Evolutionary conservation across 2,888 invertebrate genomes (phyloP).

Genomic region (Drosophila nr. perissopoda): DNA sequence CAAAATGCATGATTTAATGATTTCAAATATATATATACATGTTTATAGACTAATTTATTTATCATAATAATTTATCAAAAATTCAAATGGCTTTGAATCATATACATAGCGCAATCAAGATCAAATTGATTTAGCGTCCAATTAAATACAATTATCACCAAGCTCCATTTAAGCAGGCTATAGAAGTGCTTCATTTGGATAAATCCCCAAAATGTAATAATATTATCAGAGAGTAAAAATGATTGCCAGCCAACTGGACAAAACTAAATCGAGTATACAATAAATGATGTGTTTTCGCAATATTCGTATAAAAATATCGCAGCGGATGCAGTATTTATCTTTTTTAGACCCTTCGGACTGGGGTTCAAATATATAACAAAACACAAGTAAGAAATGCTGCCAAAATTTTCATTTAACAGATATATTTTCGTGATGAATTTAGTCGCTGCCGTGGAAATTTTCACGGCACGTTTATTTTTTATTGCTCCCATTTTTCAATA

Average conservation of each 20-base stretch:
- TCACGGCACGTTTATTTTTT: constrained; percentile 53
- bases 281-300: constrained; percentile 35
- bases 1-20: not conserved
- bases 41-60: not conserved
- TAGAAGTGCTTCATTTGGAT: not conserved
- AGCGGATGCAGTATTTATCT: constrained; percentile 7
- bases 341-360: not conserved
- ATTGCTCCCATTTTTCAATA: constrained; percentile 76
- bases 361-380: constrained; percentile 1
- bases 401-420: constrained; percentile 38
- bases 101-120: constrained; percentile 35
- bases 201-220: constrained; percentile 2
- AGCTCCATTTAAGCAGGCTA: constrained; percentile 1
- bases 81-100: not conserved
- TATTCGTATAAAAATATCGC: constrained; percentile 35
- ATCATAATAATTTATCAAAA: too few species aligned
- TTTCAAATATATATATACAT: not conserved
- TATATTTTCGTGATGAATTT: constrained; percentile 56
- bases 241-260: constrained; percentile 20
- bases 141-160: constrained; percentile 38
- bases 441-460: constrained; percentile 24
- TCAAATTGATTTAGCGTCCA: constrained; percentile 47
- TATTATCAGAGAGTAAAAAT: constrained; percentile 9
- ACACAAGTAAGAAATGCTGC: not conserved
- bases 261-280: constrained; percentile 7